Evolutionary conservation across 1,140 invertebrate genomes (phyloP), one percentile per base, ranked within the genome.

Genomic region (Glossosoma conforme): DNA sequence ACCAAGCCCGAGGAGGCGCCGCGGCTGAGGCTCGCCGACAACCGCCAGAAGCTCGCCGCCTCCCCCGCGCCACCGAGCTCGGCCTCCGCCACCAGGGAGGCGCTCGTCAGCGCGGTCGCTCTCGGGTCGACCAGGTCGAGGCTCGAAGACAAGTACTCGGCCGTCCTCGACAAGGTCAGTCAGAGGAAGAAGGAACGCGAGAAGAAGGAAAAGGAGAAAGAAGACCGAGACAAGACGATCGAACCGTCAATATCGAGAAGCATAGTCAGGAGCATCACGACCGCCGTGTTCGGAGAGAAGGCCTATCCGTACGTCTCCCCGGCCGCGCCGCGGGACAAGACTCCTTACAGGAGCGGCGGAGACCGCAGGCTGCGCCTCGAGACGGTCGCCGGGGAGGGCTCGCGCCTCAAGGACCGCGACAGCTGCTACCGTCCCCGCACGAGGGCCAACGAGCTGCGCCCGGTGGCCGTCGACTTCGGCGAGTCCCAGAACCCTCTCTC

Each of bases 131-230:
- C 81, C 1, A 70, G 84, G n/a, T 81, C 67, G 49, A 77, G 84
- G 2, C 64, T 86, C 47, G 85, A 87, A 65, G 83, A 87, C 58
- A 87, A 87, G 66, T 87, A 87, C 66, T 80, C 81, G 8, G 76
- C 82, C 8, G 76, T 86, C 14, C 69, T 87, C 51, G 85, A 87
- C 54, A 77, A 77, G 52, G 80, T 85, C 43, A 78, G 80, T 1
- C 65, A 71, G 11, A 68, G 77, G 54, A 75, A 75, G 56, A 81
- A 77, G 60, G 78, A 79, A 48, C 63, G 68, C 42, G 42, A 53
- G 14, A 63, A 68, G 43, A 32, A 44, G 24, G 43, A 46, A 43
- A 35, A 45, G 41, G 66, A 73, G 54, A 69, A 67, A 35, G 70
- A 70, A 55, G 78, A 82, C 64, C 69, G 74, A 4, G 84, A 87